Evolutionary conservation across 1,140 invertebrate genomes (phyloP).

Genomic region (Chironomus striatipennis): DNA sequence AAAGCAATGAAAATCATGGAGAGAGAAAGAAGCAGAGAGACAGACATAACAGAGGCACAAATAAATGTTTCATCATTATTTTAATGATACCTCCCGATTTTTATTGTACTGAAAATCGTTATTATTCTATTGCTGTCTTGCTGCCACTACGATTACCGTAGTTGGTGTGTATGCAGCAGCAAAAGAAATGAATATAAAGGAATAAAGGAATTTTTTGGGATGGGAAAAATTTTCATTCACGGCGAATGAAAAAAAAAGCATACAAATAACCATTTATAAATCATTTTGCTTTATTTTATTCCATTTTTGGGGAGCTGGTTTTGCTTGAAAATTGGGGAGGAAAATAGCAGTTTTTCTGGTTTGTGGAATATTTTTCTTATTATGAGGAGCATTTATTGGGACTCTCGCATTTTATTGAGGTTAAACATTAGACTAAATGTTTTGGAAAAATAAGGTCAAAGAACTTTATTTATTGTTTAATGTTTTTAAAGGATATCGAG

Average conservation of each 20-base stretch:
- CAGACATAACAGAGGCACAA: not conserved
- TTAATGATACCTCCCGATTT: constrained; percentile 22
- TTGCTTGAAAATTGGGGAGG: too few species aligned
- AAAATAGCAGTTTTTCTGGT: too few species aligned
- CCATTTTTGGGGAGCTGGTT: too few species aligned
- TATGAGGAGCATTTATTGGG: too few species aligned
- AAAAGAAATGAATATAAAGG: not conserved
- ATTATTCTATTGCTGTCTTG: too few species aligned
- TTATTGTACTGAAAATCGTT: not conserved
- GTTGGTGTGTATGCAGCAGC: not conserved
- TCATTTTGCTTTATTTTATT: not conserved
- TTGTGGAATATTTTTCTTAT: too few species aligned
- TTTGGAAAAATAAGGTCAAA: too few species aligned
- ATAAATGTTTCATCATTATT: constrained; percentile 21
- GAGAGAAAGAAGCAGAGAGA: not conserved
- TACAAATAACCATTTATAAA: constrained; percentile 15
- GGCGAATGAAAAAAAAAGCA: not conserved
- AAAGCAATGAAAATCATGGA: not conserved
- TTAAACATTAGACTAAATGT: too few species aligned
- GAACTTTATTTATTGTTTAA: too few species aligned
- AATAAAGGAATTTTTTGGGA: not conserved
- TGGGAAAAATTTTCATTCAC: not conserved
- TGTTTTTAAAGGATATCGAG: too few species aligned
- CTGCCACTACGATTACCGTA: too few species aligned
- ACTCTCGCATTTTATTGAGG: too few species aligned